Evolutionary conservation across 2,797 vertebrate genomes (phyloP).

Genomic region (Uromys caudimaculatus): DNA sequence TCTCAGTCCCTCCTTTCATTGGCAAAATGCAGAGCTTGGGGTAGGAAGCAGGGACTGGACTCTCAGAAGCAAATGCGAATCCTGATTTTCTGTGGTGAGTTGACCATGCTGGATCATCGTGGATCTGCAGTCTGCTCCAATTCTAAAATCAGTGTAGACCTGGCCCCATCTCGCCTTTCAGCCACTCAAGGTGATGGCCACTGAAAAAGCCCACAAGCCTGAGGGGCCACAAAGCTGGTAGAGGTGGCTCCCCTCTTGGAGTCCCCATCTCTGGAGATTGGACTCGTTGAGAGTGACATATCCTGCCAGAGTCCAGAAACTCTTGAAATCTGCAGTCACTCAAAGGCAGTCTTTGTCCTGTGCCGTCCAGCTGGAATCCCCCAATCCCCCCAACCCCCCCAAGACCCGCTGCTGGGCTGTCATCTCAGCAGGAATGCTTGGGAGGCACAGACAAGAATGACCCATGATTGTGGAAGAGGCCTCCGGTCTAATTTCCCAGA

Average conservation of each 20-base stretch:
- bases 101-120: neutral
- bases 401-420: slow-evolving; percentile 83
- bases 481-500: slow-evolving; percentile 89
- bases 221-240: neutral
- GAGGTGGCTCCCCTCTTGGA: neutral
- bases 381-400: slow-evolving; percentile 59
- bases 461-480: slow-evolving; percentile 88
- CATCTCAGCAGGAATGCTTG: slow-evolving; percentile 86
- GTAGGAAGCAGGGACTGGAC: neutral
- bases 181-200: neutral
- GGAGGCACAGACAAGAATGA: slow-evolving; percentile 86
- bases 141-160: neutral
- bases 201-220: neutral
- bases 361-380: slow-evolving; percentile 77
- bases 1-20: neutral
- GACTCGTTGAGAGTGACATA: neutral
- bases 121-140: neutral
- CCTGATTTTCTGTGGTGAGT: neutral
- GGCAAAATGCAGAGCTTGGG: neutral
- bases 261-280: neutral
- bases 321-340: neutral
- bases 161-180: neutral
- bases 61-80: neutral
- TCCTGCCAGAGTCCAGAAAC: neutral
- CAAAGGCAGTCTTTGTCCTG: neutral